Base-by-base conservation (phyloP, 2,888 invertebrate genomes). In the Eupithecia dodoneata region DNA sequence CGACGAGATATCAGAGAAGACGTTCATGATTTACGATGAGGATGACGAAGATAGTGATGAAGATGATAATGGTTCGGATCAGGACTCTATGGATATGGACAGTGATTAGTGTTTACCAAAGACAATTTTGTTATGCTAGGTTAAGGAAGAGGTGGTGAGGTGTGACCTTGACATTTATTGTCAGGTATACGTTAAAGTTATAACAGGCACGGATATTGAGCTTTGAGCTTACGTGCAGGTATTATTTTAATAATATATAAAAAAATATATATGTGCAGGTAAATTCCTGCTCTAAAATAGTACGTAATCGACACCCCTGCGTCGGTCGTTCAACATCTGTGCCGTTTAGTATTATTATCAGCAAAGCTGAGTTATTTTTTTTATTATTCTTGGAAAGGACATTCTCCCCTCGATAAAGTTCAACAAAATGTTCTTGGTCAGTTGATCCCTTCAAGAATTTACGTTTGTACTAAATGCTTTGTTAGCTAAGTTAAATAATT, bases 1-100 rank as follows among this genome's bases (percentile, higher is more conserved):
- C 18, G 87, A 87, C 73, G 85, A 86, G 41, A 85, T 87, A 72
- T 85, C 86, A 7, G 85, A 87, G 72, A 81, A 84, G 74, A 83
- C 83, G 0, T 85, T 83, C 77, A 82, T 81, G 67, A 82, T 76
- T 74, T 75, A 80, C 44, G 83, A 85, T 74, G 85, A 85, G 6
- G 82, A 81, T 0, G 82, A 83, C 2, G 83, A 83, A 72, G 84
- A 84, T 18, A 85, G 84, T 80, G 85, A 84, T 70, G 81, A 83
- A 41, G 85, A 85, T 5, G 85, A 86, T 12, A 63, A 63, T 52
- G 84, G 69, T 0, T 84, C 85, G 0, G 85, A 85, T 65, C 84
- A 85, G 55, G 86, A 86, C 67, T 86, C 86, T 15, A 82, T 83
- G 82, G 85, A 85, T 18, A 81, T 83, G 82, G 85, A 85, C 41